Evolutionary conservation across 1,140 invertebrate genomes (phyloP).

Genomic region (Telenomus remus): DNA sequence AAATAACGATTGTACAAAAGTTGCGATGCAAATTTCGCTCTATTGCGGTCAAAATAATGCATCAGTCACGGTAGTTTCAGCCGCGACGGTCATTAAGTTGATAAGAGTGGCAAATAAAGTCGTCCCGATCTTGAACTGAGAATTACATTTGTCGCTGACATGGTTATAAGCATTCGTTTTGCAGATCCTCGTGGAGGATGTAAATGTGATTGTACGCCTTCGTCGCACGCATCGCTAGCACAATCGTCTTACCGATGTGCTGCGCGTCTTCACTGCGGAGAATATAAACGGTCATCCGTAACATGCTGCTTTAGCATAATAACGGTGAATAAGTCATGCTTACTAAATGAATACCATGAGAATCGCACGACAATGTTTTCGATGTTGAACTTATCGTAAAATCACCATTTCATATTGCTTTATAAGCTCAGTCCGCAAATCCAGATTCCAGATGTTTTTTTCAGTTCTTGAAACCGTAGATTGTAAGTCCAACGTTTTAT

Average conservation of each 20-base stretch:
- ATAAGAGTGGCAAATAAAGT: constrained; percentile 57
- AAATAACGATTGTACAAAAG: constrained; percentile 11
- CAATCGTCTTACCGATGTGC: constrained; percentile 41
- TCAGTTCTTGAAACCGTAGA: not conserved
- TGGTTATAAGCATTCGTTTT: constrained; percentile 22
- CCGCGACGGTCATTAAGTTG: constrained; percentile 53
- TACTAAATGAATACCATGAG: constrained; percentile 50
- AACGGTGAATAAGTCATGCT: constrained; percentile 58
- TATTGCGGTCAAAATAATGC: too few species aligned
- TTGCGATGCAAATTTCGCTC: not conserved
- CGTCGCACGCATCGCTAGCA: constrained; percentile 26
- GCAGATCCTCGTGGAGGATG: constrained; percentile 2
- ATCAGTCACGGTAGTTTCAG: too few species aligned
- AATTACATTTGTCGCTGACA: constrained; percentile 45
- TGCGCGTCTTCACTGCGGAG: constrained; percentile 24
- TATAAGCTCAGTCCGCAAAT: constrained; percentile 18
- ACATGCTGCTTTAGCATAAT: constrained; percentile 50
- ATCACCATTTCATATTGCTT: constrained; percentile 41
- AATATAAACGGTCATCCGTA: constrained; percentile 51
- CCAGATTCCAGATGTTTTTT: constrained; percentile 37
- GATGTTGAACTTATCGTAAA: constrained; percentile 54
- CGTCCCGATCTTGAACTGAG: constrained; percentile 36
- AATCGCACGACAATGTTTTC: constrained; percentile 42
- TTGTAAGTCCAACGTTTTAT: too few species aligned
- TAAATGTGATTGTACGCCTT: constrained; percentile 32